A percentile compares a stretch with the other conserved stretches of the same genome.
Conservation (phyloP, 2,888 invertebrate genomes). For the Polyommatus icarus region DNA sequence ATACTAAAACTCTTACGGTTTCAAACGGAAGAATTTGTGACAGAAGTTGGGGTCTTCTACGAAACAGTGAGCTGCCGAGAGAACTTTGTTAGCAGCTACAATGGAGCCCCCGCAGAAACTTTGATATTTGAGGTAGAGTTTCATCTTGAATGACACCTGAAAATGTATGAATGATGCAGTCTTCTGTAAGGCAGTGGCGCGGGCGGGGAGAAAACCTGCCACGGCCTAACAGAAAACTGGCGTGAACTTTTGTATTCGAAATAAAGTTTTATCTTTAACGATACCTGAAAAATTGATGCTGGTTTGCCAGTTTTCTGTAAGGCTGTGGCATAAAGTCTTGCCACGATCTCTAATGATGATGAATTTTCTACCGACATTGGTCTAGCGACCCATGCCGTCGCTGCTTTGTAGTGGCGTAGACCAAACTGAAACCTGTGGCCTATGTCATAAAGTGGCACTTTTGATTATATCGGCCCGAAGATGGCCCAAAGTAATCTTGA, state of each 20-base stretch:
- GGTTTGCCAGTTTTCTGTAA: not conserved
- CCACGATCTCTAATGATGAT: not conserved
- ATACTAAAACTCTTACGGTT: not conserved
- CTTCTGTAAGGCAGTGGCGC: not conserved
- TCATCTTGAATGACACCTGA: constrained; percentile 36
- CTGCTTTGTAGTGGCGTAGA: too few relatives aligned
- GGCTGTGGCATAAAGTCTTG: too few relatives aligned
- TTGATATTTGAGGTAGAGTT: constrained; percentile 27
- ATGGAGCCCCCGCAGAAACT: constrained; percentile 58
- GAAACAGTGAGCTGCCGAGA: constrained; percentile 64
- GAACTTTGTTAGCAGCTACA: constrained; percentile 47
- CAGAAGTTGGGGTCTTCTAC: constrained; percentile 38
- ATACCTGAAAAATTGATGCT: not conserved
- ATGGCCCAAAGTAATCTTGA: too few relatives aligned
- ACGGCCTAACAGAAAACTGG: not conserved
- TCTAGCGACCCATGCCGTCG: too few relatives aligned
- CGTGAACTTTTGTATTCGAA: constrained; percentile 6
- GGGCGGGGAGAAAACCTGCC: too few relatives aligned
- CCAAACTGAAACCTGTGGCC: too few relatives aligned
- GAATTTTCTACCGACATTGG: too few relatives aligned
- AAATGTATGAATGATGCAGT: not conserved
- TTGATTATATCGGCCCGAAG: too few relatives aligned
- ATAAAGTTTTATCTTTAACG: constrained; percentile 35
- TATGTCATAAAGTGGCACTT: too few relatives aligned
- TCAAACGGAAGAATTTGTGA: constrained; percentile 37